Percentiles rank a stretch among this genome's conserved stretches.
phyloP scores from a whole-genome alignment of 2,113 vertebrate species.

The Melozone crissalis region DNA sequence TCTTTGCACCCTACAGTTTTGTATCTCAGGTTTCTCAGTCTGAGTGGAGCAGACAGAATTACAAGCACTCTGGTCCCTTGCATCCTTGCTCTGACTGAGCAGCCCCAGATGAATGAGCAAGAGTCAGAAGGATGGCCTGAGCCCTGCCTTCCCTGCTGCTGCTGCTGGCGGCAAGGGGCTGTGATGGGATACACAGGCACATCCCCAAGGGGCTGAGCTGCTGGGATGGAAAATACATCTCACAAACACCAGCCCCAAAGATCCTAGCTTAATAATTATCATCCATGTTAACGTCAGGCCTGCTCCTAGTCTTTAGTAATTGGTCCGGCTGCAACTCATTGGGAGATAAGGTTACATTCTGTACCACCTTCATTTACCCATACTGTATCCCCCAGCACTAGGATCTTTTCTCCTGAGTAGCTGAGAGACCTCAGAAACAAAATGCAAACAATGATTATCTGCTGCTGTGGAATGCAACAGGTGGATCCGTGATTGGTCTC shows the following conservation, averaged over 20 bases:
- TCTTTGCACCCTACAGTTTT: neutral
- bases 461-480: no score
- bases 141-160: neutral
- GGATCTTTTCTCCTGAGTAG: no score
- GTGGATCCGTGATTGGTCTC: no score
- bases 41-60: neutral
- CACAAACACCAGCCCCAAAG: neutral
- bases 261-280: neutral
- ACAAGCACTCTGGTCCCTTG: neutral
- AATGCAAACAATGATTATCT: no score
- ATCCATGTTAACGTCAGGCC: no score
- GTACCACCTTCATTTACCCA: no score
- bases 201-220: neutral
- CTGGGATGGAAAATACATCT: neutral
- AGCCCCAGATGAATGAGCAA: neutral
- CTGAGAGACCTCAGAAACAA: no score
- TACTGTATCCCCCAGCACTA: no score
- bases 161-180: neutral
- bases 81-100: neutral
- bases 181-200: neutral
- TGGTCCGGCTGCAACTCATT: no score
- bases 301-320: no score
- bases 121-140: neutral
- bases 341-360: no score
- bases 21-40: neutral